Base-by-base conservation (phyloP, 2,113 vertebrate genomes). In the Spea multiplicata region DNA sequence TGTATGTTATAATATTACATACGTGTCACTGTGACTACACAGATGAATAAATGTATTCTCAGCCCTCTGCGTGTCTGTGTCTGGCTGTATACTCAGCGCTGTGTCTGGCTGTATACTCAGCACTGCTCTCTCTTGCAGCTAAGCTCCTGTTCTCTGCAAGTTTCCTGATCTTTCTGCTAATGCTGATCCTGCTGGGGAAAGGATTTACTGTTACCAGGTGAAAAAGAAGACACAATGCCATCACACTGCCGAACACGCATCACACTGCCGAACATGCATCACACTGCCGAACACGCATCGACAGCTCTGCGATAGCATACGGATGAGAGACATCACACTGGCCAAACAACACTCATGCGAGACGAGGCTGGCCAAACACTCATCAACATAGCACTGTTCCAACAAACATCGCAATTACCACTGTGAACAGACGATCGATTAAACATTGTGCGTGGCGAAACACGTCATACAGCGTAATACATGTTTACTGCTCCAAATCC, bases 101-200 rank as follows among this genome's bases (percentile, higher is more conserved):
- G n/a, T 64, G 61, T 64, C 14, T 76, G 75, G 74, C 17, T 48
- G 61, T 5, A 30, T 64, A 30, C 61, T 64, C 61, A 64, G 61
- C 16, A 64, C 61, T 64, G 61, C 2, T 82, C 76, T 84, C 74
- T 83, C 81, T 78, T 88, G 82, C 88, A 97, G 95, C 94, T 88
- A 97, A 96, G 90, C 91, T 96, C 86, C 90, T 97, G 76, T 96
- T 96, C 91, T 97, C 95, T 30, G 88, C 95, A 88, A 96, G 95
- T 87, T 96, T 95, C 90, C 88, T 97, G 89, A 90, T 96, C 84
- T 97, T 96, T 87, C 91, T 96, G 72, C 92, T 97, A 83, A 95
- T 96, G 92, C 93, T 97, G 80, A 96, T 97, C 79, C 89, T 97
- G 68, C 86, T 97, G 87, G 95, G 95, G 44, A 97, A 97, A 90